These are phyloP conservation scores for Drosophila neocordata DNA, from an alignment of 1,140 invertebrate species.

Conservation along the genomic window DNA sequence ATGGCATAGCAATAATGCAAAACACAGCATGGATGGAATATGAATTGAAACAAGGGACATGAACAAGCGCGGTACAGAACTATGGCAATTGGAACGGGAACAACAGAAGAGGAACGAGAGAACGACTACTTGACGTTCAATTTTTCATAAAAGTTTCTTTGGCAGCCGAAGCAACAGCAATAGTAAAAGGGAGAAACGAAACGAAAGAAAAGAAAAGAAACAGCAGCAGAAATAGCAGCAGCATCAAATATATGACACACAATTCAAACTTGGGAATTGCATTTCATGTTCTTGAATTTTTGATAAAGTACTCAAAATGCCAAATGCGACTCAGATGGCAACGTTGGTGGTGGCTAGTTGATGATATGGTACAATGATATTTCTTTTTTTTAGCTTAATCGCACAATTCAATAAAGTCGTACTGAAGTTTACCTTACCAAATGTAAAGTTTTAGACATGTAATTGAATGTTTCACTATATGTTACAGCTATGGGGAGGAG, in stretches of 20 bases:
- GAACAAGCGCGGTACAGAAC: not conserved
- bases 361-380: not conserved
- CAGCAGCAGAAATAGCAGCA: not conserved
- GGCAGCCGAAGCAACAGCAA: constrained; percentile 54
- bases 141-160: constrained; percentile 74
- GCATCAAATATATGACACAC: constrained; percentile 61
- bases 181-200: constrained; percentile 15
- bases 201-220: not conserved
- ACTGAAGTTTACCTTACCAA: not conserved
- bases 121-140: constrained; percentile 64
- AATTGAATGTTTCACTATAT: constrained; percentile 5
- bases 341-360: not conserved
- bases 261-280: constrained; percentile 76
- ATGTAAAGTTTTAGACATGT: not conserved
- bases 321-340: constrained; percentile 1
- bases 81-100: too few species aligned
- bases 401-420: not conserved
- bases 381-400: not conserved
- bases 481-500: not conserved
- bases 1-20: constrained; percentile 77
- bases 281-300: constrained; percentile 66
- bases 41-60: constrained; percentile 1
- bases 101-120: constrained; percentile 11
- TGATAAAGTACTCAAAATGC: constrained; percentile 46
- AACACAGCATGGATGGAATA: constrained; percentile 48